These are phyloP conservation scores for Hippoglossus stenolepis DNA, from an alignment of 2,113 vertebrate genomes.

Conservation along the genomic window DNA sequence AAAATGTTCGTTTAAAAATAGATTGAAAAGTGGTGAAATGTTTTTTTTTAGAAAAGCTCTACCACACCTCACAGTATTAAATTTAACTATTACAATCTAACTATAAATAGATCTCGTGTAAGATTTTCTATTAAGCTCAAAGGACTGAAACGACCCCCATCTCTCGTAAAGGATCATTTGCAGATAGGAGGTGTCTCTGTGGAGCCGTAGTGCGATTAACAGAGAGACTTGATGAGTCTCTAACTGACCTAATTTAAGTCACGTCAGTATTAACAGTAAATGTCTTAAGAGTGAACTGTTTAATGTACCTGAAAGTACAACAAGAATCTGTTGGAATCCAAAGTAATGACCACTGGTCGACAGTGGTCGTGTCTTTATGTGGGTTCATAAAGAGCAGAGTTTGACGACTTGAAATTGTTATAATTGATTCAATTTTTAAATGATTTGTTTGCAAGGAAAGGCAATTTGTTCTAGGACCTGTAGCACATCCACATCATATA, in stretches of 20 bases:
- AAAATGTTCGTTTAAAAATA: slow-evolving; percentile 3
- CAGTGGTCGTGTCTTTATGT: neutral
- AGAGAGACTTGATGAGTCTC: slow-evolving; percentile 7
- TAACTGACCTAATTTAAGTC: slow-evolving; percentile 6
- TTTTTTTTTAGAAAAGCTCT: neutral
- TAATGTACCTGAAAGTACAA: neutral
- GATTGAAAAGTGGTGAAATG: neutral
- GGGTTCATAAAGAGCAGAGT: neutral
- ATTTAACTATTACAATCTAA: neutral
- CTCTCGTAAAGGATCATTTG: neutral
- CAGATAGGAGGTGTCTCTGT: neutral
- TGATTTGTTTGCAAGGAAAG: too few relatives aligned
- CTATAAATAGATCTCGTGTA: slow-evolving; percentile 6
- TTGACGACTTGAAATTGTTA: neutral
- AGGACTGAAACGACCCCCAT: neutral
- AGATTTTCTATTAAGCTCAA: slow-evolving; percentile 1
- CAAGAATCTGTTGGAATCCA: neutral
- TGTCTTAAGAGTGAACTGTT: neutral
- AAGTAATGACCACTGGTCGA: neutral
- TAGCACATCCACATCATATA: neutral
- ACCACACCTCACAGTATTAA: neutral
- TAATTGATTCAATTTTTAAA: too few relatives aligned
- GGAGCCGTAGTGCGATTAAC: neutral
- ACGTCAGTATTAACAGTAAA: neutral
- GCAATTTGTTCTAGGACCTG: too few relatives aligned